Evolutionary conservation across 2,797 vertebrate species (phyloP), one percentile per base, ranked within the genome.

Genomic region (Ceryle rudis): DNA sequence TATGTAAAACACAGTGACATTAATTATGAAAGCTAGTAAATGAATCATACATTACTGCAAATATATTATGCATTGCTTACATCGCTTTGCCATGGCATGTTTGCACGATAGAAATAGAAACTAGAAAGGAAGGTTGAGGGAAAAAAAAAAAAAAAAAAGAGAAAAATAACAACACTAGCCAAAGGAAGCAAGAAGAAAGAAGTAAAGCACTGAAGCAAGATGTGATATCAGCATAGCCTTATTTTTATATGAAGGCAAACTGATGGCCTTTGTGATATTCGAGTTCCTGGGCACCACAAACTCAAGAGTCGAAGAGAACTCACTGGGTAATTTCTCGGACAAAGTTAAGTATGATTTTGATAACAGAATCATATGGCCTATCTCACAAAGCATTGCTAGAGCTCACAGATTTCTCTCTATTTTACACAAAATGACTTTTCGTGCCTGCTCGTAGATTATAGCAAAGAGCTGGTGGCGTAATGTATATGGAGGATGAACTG

Each of bases 51-150:
- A 96, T 95, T 95, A 94, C 94, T 96, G 92, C 78, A 84, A 95
- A 96, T 97, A 94, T 95, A 97, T 96, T 91, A 96, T 96, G 94
- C 91, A 96, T 97, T 95, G 82, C 93, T 95, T 96, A 96, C 96
- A 94, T 91, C 7, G 78, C 87, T 96, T 91, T 95, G 55, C 87
- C 3, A 0, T 90, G 94, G 89, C 75, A 69, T 86, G 89, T 90
- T 96, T 96, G 93, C 95, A 88, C 3, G 66, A 88, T 52, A 93
- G 91, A 95, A 95, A 93, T 11, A 74, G 89, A 91, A 95, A 95
- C 91, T 81, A 78, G 66, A 94, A 91, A 86, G 75, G 47, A 91
- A 92, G 47, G 54, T 35, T 71, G 17, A 47, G 31, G 29, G 51
- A 44, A 67, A 67, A 70, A 64, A 55, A 12, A 74, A 75, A 67